Evolutionary conservation across 2,888 invertebrate genomes (phyloP), one percentile per base, ranked within the genome.

Genomic region (Schizotus pectinicornis): DNA sequence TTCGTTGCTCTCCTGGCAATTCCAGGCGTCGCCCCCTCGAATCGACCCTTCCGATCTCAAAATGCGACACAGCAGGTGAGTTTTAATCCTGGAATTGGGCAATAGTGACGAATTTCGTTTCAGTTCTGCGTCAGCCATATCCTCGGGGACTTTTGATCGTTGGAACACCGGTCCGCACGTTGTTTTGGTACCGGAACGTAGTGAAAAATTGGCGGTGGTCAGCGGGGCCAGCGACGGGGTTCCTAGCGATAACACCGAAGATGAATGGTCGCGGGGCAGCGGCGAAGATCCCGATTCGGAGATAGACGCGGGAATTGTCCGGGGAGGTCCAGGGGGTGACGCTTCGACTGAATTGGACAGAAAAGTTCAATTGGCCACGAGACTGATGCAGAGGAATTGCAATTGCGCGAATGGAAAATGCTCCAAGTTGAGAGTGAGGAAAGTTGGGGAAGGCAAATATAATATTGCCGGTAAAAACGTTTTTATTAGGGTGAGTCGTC

Each of bases 401-500:
- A 87, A 86, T 74, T 91, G 91, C 78, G 82, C 85, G 65, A 84
- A 84, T 47, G 87, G 86, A 49, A 87, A 86, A 72, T 90, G 91
- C 77, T 86, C 87, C 62, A 89, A 88, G 74, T 79, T 91, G 70
- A 88, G 87, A 78, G 88, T 91, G 65, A 87, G 88, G 75, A 91
- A 92, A 79, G 88, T 94, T 47, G 90, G 92, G 54, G 94, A 94
- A 80, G 94, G 94, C 9, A 88, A 90, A 61, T 94, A 94, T 80
- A 88, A 89, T 76, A 92, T 95, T 71, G 92, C 91, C 41, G 93
- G 93, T 12, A 85, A 91, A 69, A 92, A 91, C 72, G 92, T 94
- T 51, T 94, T 94, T 78, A 91, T 94, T 63, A 84, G 94, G 83
- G 94, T 94, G 80, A 83, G 86, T 80, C 49, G 12, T n/a, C 36